Conservation (phyloP, 2,113 vertebrate genomes). For the Uria lomvia region DNA sequence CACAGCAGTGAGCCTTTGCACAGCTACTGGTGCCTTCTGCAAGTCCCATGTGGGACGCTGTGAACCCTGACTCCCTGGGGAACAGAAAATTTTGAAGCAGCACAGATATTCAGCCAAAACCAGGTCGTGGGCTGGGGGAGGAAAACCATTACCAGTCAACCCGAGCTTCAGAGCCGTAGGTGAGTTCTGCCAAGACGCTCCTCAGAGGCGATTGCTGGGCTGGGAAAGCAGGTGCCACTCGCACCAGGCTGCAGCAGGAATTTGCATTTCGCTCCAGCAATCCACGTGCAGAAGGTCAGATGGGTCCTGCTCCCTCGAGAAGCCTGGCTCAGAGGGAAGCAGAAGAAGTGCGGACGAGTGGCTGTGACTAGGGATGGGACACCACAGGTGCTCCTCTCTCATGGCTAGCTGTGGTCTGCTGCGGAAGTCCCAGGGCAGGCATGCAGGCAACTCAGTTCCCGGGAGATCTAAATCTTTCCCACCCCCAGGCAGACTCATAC, state of each 20-base stretch:
- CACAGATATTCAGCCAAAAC: too few species aligned
- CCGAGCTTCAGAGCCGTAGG: not conserved
- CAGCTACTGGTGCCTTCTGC: not conserved
- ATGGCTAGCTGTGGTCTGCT: not conserved
- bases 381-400: not conserved
- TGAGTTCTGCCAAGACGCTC: too few species aligned
- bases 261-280: not conserved
- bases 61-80: too few species aligned
- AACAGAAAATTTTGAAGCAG: not conserved
- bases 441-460: fast-evolving
- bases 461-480: not conserved
- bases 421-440: not conserved
- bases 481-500: too few species aligned
- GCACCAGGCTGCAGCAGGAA: not conserved
- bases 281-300: not conserved
- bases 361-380: not conserved
- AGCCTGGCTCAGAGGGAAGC: not conserved
- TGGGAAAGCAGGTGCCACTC: not conserved
- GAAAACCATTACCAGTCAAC: not conserved
- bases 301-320: not conserved
- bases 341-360: not conserved
- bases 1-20: not conserved
- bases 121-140: not conserved
- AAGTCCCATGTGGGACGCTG: not conserved
- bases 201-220: not conserved